Conservation (phyloP, 30 jellyfish, hydroid and myxozoan genomes). For the Cassiopea andromeda region DNA sequence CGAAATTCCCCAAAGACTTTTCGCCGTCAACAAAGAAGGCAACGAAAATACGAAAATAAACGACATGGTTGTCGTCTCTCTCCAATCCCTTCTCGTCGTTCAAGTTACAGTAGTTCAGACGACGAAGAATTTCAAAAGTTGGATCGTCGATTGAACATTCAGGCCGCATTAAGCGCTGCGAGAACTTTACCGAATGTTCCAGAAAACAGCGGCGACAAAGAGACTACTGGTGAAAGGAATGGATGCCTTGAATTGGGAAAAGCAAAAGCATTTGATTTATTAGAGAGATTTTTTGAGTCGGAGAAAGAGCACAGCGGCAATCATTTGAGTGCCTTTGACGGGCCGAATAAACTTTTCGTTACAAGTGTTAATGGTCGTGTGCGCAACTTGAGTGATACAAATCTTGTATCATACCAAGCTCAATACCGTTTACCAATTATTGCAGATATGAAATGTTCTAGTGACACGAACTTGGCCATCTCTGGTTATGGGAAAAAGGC, state of each 20-base stretch:
- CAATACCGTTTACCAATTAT: slow-evolving; percentile 47
- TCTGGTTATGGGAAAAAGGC: slow-evolving; percentile 54
- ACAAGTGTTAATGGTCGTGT: slow-evolving; percentile 70
- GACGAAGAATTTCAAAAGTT: slow-evolving; percentile 89
- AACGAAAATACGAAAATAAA: slow-evolving; percentile 78
- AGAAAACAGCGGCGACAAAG: slow-evolving; percentile 64
- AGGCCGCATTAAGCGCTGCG: slow-evolving; percentile 52
- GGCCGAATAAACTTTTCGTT: slow-evolving; percentile 44
- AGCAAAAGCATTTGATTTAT: slow-evolving; percentile 23
- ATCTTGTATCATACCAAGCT: slow-evolving; percentile 73
- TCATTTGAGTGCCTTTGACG: slow-evolving; percentile 31
- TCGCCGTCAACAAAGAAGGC: slow-evolving; percentile 85
- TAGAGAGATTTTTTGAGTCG: slow-evolving; percentile 29
- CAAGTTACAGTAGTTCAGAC: slow-evolving; percentile 96
- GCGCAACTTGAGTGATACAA: slow-evolving; percentile 89
- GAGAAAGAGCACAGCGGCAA: slow-evolving; percentile 66
- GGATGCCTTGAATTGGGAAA: slow-evolving; percentile 34
- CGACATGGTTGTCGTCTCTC: slow-evolving; percentile 93
- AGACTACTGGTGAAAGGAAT: slow-evolving; percentile 24
- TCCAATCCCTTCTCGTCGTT: slow-evolving; percentile 98
- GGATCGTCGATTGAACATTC: slow-evolving; percentile 57
- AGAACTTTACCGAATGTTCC: slow-evolving; percentile 63
- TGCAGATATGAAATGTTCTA: slow-evolving; percentile 62
- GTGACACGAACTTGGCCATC: slow-evolving; percentile 85
- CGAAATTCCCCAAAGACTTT: slow-evolving; percentile 76